These are phyloP conservation scores for Patella pellucida DNA, from an alignment of 2,888 invertebrate genomes.

Conservation along the genomic window DNA sequence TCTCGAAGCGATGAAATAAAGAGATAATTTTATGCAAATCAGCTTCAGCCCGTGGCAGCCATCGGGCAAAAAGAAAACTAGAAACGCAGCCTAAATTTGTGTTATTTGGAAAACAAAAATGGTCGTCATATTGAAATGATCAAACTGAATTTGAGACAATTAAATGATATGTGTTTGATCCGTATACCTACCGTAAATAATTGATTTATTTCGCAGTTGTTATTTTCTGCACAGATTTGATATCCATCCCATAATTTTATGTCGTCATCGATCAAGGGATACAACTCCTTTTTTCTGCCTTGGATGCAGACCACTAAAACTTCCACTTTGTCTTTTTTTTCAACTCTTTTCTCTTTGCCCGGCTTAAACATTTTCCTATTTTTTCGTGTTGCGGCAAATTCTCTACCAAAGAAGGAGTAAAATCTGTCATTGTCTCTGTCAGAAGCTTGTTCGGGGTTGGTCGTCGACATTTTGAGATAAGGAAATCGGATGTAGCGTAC, in stretches of 20 bases:
- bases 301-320: not conserved
- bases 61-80: constrained; percentile 5
- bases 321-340: not conserved
- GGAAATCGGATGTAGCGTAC: too few relatives aligned
- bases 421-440: not conserved
- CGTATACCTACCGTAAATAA: too few relatives aligned
- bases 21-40: constrained; percentile 7
- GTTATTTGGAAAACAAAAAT: too few relatives aligned
- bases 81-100: not conserved
- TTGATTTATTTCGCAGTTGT: not conserved
- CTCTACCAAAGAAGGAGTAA: not conserved
- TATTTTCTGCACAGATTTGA: not conserved
- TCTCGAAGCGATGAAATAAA: not conserved
- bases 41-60: constrained; percentile 4
- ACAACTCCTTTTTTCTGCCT: not conserved
- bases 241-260: constrained; percentile 8
- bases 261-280: not conserved
- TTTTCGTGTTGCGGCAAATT: not conserved
- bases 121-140: too few relatives aligned
- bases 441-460: too few relatives aligned
- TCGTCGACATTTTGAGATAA: too few relatives aligned
- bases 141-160: too few relatives aligned
- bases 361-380: not conserved
- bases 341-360: not conserved
- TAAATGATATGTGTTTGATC: too few relatives aligned